A percentile compares a stretch with the other conserved stretches of the same genome.
Conservation (phyloP, 37 sponge, comb jelly and placozoan species). For the Aphrocallistes beatrix region DNA sequence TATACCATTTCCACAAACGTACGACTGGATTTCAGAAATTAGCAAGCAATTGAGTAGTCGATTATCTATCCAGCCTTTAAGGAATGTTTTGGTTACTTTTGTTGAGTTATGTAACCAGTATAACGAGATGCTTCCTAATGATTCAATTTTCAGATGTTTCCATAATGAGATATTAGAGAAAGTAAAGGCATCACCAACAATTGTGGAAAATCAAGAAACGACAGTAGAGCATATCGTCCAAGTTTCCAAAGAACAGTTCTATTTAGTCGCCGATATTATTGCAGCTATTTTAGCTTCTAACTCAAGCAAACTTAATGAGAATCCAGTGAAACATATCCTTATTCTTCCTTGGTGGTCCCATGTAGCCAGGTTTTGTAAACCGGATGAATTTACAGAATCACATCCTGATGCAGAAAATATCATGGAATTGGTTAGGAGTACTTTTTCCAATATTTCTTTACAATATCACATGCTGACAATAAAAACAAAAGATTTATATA, state of each 20-base stretch:
- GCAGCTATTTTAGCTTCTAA: background rate
- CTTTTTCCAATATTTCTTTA: too few relatives aligned
- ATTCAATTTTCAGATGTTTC: background rate
- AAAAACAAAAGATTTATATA: too few relatives aligned
- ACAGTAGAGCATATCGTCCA: background rate
- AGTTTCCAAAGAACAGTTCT: background rate
- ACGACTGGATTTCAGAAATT: background rate
- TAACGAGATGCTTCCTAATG: background rate
- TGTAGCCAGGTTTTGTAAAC: background rate
- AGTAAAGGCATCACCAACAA: background rate
- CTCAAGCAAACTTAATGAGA: background rate
- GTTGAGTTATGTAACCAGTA: background rate
- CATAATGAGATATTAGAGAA: background rate
- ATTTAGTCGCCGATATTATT: background rate
- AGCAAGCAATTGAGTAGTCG: background rate
- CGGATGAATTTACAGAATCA: too few relatives aligned
- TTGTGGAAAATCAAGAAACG: background rate
- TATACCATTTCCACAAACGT: background rate
- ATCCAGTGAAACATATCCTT: constrained; percentile 1
- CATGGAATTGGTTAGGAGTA: too few relatives aligned
- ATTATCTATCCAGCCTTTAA: background rate
- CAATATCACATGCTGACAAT: too few relatives aligned
- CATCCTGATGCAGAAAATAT: too few relatives aligned
- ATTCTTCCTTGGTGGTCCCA: background rate
- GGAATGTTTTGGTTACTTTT: background rate